Evolutionary conservation across 2,888 invertebrate species (phyloP).

Genomic region (Eupithecia inturbata): DNA sequence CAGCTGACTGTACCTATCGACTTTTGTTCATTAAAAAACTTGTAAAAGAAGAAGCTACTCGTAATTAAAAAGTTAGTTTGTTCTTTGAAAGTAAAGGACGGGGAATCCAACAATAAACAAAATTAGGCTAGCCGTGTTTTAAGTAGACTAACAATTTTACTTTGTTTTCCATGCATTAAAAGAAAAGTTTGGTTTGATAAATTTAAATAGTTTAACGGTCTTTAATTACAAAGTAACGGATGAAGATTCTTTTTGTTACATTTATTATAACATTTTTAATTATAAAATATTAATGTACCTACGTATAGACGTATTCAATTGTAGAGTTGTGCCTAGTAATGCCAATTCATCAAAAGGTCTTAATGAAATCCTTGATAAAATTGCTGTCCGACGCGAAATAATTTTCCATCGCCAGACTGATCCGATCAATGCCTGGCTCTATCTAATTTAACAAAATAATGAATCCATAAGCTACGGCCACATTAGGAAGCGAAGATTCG

Average conservation of each 20-base stretch:
- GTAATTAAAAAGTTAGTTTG: constrained; percentile 32
- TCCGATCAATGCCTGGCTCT: constrained; percentile 53
- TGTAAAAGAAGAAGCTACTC: constrained; percentile 19
- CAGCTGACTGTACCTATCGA: too few relatives aligned
- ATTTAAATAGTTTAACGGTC: neutral
- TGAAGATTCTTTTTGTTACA: neutral
- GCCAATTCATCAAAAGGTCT: neutral
- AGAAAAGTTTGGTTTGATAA: neutral
- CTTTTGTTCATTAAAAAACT: constrained; percentile 18
- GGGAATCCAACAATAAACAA: constrained; percentile 15
- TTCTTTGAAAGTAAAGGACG: constrained; percentile 9
- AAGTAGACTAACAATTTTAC: constrained; percentile 9
- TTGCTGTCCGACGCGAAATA: constrained; percentile 68
- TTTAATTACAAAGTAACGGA: neutral
- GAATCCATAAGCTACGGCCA: too few relatives aligned
- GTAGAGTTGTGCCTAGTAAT: neutral
- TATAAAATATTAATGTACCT: neutral
- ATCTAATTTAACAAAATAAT: constrained; percentile 58
- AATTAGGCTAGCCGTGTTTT: constrained; percentile 13
- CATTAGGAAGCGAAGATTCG: too few relatives aligned
- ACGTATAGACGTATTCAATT: neutral
- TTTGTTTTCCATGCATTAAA: neutral
- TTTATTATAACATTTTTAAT: neutral
- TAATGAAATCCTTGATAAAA: constrained; percentile 57
- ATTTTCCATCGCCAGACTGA: constrained; percentile 69